phyloP scores from a whole-genome alignment of 2,797 vertebrate genomes.

The Champsocephalus gunnari region DNA sequence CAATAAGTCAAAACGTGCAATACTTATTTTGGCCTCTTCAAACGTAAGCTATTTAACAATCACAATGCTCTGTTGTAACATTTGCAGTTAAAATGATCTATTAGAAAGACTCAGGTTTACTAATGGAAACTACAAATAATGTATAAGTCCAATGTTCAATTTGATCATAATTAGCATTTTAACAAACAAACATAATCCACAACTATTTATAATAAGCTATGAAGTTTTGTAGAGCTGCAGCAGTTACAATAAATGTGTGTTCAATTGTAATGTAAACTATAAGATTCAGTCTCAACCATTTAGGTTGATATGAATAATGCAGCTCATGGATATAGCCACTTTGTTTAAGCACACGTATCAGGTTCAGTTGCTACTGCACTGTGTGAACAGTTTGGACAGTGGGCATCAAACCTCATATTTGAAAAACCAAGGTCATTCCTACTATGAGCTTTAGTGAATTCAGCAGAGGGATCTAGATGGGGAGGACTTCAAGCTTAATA shows the following conservation, averaged over 20 bases:
- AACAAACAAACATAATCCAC: neutral
- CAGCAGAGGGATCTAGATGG: neutral
- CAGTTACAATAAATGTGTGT: neutral
- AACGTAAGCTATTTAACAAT: neutral
- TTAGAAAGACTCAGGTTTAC: neutral
- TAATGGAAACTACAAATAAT: neutral
- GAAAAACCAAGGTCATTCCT: slow-evolving; percentile 12
- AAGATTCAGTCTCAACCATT: too few relatives aligned
- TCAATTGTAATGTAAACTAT: neutral
- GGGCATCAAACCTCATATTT: slow-evolving; percentile 3
- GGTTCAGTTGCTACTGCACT: neutral
- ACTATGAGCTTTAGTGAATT: slow-evolving; percentile 14
- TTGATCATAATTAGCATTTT: neutral
- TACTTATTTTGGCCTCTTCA: neutral
- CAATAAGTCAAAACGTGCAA: neutral
- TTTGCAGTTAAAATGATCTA: neutral
- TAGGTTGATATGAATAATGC: neutral
- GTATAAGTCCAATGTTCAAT: neutral
- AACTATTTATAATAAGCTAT: neutral
- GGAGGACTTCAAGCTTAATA: slow-evolving; percentile 7
- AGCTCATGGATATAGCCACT: neutral
- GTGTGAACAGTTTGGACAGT: neutral
- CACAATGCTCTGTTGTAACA: neutral
- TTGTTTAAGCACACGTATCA: neutral
- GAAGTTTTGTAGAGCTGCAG: neutral